Evolutionary conservation across 2,113 vertebrate genomes (phyloP).

Genomic region (Tylochromis polylepis): DNA sequence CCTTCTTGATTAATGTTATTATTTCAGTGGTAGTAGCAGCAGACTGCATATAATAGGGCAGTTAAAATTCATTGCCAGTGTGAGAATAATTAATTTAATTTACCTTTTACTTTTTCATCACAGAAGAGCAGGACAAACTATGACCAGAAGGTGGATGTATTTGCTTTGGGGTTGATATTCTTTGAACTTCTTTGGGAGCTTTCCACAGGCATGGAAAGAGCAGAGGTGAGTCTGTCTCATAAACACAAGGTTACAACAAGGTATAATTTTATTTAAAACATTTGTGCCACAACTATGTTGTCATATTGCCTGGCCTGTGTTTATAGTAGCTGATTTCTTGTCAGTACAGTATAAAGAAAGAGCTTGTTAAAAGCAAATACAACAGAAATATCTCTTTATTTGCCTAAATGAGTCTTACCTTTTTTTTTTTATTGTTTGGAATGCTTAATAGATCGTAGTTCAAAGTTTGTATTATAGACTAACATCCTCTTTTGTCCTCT

Average conservation of each 20-base stretch:
- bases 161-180: constrained; percentile 81
- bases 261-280: accelerated
- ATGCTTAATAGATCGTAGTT: background rate
- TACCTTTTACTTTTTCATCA: background rate
- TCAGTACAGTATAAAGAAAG: no score
- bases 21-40: background rate
- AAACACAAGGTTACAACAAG: accelerated
- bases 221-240: constrained; percentile 15
- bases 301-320: background rate
- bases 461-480: background rate
- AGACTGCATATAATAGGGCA: background rate
- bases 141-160: constrained; percentile 82
- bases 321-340: background rate
- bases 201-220: constrained; percentile 23
- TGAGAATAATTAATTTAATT: background rate
- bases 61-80: background rate
- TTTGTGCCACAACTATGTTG: background rate
- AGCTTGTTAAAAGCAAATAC: no score
- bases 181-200: constrained; percentile 74
- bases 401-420: no score
- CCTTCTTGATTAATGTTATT: background rate
- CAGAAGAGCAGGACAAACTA: background rate
- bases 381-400: no score
- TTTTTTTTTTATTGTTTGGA: no score
- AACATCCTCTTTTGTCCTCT: background rate